Conservation (phyloP, 1,140 invertebrate genomes). For the Bombus superbus region DNA sequence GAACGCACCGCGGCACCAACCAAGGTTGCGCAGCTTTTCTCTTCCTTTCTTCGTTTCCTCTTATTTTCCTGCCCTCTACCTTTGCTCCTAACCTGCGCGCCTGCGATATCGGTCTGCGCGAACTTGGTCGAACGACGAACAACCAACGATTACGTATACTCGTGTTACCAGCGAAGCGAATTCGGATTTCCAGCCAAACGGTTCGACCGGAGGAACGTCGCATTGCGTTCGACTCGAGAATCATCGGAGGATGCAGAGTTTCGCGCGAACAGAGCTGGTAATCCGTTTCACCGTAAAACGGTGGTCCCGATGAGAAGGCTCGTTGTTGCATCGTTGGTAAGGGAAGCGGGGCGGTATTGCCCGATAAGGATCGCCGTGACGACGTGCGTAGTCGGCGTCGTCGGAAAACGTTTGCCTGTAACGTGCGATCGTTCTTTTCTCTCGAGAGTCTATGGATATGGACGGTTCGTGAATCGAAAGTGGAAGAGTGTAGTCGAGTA, state of each 20-base stretch:
- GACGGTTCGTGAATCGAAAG: constrained; percentile 2
- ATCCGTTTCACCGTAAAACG: not conserved
- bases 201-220: not conserved
- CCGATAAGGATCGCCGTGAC: not conserved
- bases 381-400: not conserved
- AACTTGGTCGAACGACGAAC: not conserved
- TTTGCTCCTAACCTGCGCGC: no score
- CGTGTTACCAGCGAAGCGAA: not conserved
- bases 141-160: not conserved
- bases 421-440: constrained; percentile 1
- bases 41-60: not conserved
- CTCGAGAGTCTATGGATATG: not conserved
- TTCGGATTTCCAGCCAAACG: not conserved
- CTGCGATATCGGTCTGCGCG: not conserved
- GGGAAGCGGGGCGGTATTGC: no score
- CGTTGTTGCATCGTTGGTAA: no score
- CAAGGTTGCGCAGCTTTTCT: not conserved
- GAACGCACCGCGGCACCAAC: no score
- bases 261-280: not conserved
- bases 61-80: not conserved
- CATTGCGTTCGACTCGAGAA: not conserved
- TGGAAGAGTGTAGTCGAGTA: constrained; percentile 25
- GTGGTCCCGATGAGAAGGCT: not conserved
- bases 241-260: not conserved
- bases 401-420: constrained; percentile 4